Evolutionary conservation across 2,113 vertebrate species (phyloP).

Genomic region (Campylomormyrus tamandua): DNA sequence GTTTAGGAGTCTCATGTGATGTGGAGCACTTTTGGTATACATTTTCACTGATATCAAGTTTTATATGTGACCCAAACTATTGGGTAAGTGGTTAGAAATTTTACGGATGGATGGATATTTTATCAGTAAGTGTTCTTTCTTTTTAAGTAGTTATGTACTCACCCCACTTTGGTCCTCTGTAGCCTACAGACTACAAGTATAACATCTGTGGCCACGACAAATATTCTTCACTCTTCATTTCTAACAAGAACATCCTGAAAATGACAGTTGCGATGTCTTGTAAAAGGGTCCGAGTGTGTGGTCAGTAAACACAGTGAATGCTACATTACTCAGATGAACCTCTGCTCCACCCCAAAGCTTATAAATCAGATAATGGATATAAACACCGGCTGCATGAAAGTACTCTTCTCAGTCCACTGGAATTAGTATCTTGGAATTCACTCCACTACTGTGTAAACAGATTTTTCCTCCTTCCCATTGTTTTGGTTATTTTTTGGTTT

Average conservation of each 20-base stretch:
- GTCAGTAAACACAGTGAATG: neutral
- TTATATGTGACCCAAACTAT: neutral
- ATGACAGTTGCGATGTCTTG: neutral
- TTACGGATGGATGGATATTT: neutral
- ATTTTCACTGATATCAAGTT: neutral
- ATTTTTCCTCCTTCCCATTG: neutral
- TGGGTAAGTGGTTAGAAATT: neutral
- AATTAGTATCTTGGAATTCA: neutral
- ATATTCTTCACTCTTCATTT: neutral
- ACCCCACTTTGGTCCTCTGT: neutral
- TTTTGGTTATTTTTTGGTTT: neutral
- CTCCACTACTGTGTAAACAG: neutral
- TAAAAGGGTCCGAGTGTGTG: neutral
- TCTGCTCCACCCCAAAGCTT: neutral
- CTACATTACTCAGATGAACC: neutral
- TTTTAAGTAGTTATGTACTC: neutral
- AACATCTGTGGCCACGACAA: neutral
- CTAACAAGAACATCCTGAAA: neutral
- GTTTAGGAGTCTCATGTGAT: neutral
- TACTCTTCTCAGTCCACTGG: neutral
- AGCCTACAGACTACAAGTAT: neutral
- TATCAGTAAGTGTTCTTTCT: neutral
- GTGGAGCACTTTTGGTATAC: neutral
- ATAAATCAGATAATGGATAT: neutral
- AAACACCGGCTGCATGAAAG: neutral